Percentiles rank a stretch among this genome's conserved stretches.
Conservation (phyloP, 2,888 invertebrate species). For the Aspidiotus rigidus region DNA sequence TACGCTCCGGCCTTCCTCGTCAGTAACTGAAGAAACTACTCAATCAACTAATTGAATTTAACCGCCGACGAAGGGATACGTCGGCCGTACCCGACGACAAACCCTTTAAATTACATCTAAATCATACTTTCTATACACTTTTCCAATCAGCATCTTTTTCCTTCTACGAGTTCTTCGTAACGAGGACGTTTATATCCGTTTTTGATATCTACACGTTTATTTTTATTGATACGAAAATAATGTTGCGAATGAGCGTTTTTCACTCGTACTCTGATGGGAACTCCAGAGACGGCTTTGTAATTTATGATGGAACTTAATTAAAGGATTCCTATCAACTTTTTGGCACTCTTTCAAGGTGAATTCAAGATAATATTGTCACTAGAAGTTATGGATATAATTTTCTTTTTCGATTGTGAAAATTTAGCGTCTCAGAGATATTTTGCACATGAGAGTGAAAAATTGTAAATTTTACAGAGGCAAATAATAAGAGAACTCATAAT, state of each 20-base stretch:
- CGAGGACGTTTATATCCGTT: not conserved
- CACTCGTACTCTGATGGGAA: too few species aligned
- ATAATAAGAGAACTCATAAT: too few species aligned
- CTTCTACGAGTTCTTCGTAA: constrained; percentile 7
- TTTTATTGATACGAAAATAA: constrained; percentile 1
- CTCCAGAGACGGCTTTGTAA: too few species aligned
- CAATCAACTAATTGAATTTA: constrained; percentile 33
- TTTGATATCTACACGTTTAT: not conserved
- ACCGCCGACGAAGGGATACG: constrained; percentile 30
- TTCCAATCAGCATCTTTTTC: constrained; percentile 25
- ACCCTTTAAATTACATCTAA: constrained; percentile 31
- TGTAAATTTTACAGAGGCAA: too few species aligned
- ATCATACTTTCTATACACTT: constrained; percentile 32
- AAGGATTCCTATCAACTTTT: too few species aligned
- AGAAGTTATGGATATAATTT: too few species aligned
- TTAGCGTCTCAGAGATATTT: too few species aligned
- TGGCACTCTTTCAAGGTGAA: too few species aligned
- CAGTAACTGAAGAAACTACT: constrained; percentile 30
- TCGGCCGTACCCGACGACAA: not conserved
- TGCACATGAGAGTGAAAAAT: too few species aligned
- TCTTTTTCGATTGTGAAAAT: too few species aligned
- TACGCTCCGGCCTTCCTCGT: constrained; percentile 15
- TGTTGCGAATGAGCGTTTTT: not conserved
- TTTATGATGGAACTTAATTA: too few species aligned
- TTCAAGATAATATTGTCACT: too few species aligned